Evolutionary conservation across 2,113 vertebrate species (phyloP), one percentile per base, ranked within the genome.

Genomic region (Aphelocoma coerulescens): DNA sequence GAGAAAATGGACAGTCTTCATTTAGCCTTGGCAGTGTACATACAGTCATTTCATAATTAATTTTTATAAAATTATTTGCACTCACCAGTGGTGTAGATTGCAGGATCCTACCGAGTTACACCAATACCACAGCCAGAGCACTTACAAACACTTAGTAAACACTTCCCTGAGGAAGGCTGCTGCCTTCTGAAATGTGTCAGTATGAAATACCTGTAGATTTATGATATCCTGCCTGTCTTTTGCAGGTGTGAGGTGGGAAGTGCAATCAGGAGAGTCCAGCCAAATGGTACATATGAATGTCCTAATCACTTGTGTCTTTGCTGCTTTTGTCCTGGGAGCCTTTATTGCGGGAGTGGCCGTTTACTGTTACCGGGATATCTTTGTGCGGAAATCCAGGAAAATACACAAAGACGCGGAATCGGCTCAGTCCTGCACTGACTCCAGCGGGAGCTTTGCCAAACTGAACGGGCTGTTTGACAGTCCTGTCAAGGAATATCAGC

Each of bases 211-310:
- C 0, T 69, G 71, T 52, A 52, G 61, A 94, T 90, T 97, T 11
- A 92, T 75, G 51, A 66, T 90, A 3, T 80, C 23, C 78, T 85
- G 44, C 88, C 66, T 96, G 92, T 98, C 96, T 97, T 82, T 97
- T 97, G 74, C 98, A 98, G 98, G 98, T 97, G 98, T 98, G 3
- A 97, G 98, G 77, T 99, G 99, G 99, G 99, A 99, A 97, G 98
- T 98, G 41, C 99, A 99, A 86, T 98, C 99, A 28, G 99, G 98
- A 93, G 99, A 99, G 55, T 98, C 98, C 86, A 99, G 99, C 98
- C 99, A 99, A 98, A 99, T 99, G 99, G 99, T 99, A 33, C 99
- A 99, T 94, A 99, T 99, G 99, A 99, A 99, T 91, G 99, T 99
- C 96, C 98, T 99, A 95, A 99, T 99, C 98, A 99, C 99, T 90